A percentile compares a stretch with the other conserved stretches of the same genome.
phyloP scores from a whole-genome alignment of 2,797 vertebrate genomes.

The Danio tinwini region DNA sequence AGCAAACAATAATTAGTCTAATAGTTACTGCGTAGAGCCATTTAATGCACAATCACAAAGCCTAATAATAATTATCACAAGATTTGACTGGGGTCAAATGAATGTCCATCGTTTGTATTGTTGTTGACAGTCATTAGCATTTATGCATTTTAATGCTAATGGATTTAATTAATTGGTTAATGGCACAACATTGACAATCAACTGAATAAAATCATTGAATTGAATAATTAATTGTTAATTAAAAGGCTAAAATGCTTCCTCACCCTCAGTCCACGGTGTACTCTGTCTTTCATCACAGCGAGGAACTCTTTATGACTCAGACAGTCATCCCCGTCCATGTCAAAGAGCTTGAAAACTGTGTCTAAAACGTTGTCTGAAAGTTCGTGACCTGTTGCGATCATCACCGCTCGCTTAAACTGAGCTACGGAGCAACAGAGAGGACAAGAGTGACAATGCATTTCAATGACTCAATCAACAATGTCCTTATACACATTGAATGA shows the following conservation, averaged over 20 bases:
- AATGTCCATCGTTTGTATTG: not conserved
- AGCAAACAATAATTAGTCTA: slow-evolving; percentile 1
- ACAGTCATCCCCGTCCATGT: slow-evolving; percentile 93
- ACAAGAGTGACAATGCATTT: not conserved
- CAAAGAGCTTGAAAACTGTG: slow-evolving; percentile 96
- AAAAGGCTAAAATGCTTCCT: slow-evolving; percentile 41
- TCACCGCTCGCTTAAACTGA: slow-evolving; percentile 94
- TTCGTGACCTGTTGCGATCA: slow-evolving; percentile 92
- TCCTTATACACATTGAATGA: not conserved
- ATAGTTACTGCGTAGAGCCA: not conserved
- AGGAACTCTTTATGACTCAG: slow-evolving; percentile 95
- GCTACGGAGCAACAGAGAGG: slow-evolving; percentile 72
- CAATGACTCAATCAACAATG: not conserved
- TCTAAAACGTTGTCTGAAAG: slow-evolving; percentile 94
- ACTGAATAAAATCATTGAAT: not conserved
- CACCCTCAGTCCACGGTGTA: slow-evolving; percentile 94
- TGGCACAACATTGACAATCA: not conserved
- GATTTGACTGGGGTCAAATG: not conserved
- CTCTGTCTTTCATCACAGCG: slow-evolving; percentile 89
- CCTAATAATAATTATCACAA: slow-evolving; percentile 16
- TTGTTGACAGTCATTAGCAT: not conserved
- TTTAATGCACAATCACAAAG: not conserved
- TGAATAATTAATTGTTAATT: not conserved
- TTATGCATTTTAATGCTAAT: not conserved
- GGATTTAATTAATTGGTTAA: not conserved